Conservation (phyloP, 1,140 invertebrate species). For the Triops cancriformis region DNA sequence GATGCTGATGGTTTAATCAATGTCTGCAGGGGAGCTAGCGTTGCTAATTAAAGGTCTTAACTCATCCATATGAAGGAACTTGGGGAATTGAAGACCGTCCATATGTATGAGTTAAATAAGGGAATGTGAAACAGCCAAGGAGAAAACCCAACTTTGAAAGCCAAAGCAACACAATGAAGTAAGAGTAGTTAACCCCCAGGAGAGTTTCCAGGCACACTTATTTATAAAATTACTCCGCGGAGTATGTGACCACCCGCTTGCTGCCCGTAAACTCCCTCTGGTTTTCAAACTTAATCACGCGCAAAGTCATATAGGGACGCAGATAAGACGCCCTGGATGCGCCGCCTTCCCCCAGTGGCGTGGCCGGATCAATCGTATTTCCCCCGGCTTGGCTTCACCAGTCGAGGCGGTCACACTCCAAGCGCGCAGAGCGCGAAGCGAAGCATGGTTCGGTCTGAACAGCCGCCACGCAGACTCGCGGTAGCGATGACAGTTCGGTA, state of each 20-base stretch:
- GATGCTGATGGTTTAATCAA: conserved; percentile 1
- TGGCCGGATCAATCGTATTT: no score
- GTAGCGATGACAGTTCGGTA: no score
- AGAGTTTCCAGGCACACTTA: background rate
- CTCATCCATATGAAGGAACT: background rate
- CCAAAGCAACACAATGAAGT: background rate
- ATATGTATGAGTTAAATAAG: background rate
- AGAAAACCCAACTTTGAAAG: background rate
- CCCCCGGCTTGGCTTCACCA: no score
- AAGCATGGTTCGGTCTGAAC: no score
- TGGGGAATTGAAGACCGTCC: background rate
- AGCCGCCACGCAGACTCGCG: no score
- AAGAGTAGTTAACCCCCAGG: background rate
- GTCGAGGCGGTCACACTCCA: no score
- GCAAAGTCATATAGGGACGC: no score
- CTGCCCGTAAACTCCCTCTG: background rate
- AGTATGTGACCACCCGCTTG: background rate
- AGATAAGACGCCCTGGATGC: no score
- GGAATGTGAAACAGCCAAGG: background rate
- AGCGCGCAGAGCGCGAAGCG: no score
- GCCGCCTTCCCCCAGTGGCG: no score
- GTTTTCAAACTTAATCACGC: background rate
- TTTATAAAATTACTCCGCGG: background rate
- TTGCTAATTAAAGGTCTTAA: background rate
- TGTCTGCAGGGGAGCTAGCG: background rate